Evolutionary conservation across 2,888 invertebrate genomes (phyloP).

Genomic region (Caenorhabditis sp.): DNA sequence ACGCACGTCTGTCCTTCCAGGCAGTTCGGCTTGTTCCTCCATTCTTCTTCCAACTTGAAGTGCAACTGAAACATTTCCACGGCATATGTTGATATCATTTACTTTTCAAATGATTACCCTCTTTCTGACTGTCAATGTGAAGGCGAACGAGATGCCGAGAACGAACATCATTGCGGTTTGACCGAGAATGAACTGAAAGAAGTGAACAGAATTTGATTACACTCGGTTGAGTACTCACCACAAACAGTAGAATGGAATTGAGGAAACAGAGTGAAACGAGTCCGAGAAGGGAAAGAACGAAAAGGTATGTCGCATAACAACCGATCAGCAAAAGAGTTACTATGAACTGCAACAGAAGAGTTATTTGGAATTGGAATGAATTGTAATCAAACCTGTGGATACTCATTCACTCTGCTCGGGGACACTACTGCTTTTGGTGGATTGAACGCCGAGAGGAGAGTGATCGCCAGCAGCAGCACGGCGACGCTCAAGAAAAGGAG

Average conservation of each 20-base stretch:
- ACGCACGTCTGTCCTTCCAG: constrained; percentile 23
- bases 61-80: constrained; percentile 35
- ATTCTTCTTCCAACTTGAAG: constrained; percentile 40
- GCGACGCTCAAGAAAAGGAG: constrained; percentile 42
- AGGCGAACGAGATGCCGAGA: constrained; percentile 91
- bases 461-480: constrained; percentile 33
- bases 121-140: constrained; percentile 58
- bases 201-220: constrained; percentile 36
- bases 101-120: constrained; percentile 17
- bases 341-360: constrained; percentile 34
- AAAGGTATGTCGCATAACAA: constrained; percentile 43
- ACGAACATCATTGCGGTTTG: constrained; percentile 94
- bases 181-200: constrained; percentile 94
- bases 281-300: constrained; percentile 49
- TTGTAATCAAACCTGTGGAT: constrained; percentile 37
- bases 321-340: constrained; percentile 53
- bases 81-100: neutral
- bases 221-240: constrained; percentile 31
- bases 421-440: constrained; percentile 44
- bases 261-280: constrained; percentile 56
- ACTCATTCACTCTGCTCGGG: constrained; percentile 46
- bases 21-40: constrained; percentile 38
- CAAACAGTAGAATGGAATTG: constrained; percentile 52
- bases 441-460: constrained; percentile 51
- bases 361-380: neutral